These are phyloP conservation scores for Trichechus manatus DNA, from an alignment of 2,113 vertebrate genomes.

Conservation along the genomic window DNA sequence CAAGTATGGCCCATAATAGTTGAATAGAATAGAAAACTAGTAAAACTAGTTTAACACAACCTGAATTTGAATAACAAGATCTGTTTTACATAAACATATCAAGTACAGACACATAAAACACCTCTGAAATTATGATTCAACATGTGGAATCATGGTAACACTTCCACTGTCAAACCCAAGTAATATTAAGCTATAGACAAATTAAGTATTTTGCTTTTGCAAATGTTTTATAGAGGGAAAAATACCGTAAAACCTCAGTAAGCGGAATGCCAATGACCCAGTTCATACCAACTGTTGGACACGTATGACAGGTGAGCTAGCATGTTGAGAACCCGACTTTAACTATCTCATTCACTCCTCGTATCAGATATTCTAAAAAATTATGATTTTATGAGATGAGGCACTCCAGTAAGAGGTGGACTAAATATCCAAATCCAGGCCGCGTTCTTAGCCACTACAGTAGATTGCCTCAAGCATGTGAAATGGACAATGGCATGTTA, in stretches of 20 bases:
- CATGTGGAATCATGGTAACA: constrained; percentile 5
- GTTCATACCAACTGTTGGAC: background rate
- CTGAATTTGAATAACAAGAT: constrained; percentile 52
- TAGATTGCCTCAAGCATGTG: background rate
- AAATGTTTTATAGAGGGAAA: background rate
- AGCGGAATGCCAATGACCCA: background rate
- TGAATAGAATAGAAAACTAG: constrained; percentile 27
- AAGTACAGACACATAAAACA: constrained; percentile 35
- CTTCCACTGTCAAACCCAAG: background rate
- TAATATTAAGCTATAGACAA: background rate
- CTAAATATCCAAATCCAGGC: background rate
- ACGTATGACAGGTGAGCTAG: background rate
- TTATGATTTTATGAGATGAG: background rate
- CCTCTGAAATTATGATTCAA: constrained; percentile 53
- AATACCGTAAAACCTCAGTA: background rate
- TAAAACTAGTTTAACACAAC: constrained; percentile 51
- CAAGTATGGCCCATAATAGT: constrained; percentile 57
- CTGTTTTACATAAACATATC: constrained; percentile 42
- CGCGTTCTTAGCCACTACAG: background rate
- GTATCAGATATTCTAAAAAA: background rate
- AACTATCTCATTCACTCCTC: constrained; percentile 18
- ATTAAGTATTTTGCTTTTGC: constrained; percentile 28
- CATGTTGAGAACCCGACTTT: constrained; percentile 5
- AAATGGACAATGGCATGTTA: background rate
- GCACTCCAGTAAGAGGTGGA: background rate